Base-by-base conservation (phyloP, 2,113 vertebrate genomes). In the Sinosuthora webbiana region DNA sequence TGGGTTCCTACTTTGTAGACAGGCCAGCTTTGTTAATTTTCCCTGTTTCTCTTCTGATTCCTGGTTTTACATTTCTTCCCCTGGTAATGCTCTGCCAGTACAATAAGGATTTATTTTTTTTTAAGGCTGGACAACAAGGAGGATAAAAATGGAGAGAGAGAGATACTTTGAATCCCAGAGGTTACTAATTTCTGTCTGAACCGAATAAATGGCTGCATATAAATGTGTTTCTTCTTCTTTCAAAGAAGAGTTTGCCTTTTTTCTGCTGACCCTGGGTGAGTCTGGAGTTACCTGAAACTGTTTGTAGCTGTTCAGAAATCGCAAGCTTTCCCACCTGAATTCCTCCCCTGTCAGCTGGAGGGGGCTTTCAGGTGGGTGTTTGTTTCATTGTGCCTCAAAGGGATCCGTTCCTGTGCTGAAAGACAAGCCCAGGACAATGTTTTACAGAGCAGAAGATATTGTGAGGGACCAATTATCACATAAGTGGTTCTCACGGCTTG, bases 401-500 rank as follows among this genome's bases (percentile, higher is more conserved):
- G 95, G 98, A 97, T 98, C 97, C 65, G 97, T 98, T 98, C 98
- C 98, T 98, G 96, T 81, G 97, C 97, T 98, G 98, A 98, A 98
- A 98, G 98, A 98, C 97, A 98, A 98, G 97, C 97, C 97, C 82
- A 84, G 92, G 97, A 97, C 97, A 97, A 95, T 97, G 97, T 97
- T 97, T 97, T 97, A 97, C 96, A 96, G 97, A 98, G 98, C 95
- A 88, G 67, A 97, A 97, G 97, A 97, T 97, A 97, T 97, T 92
- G 65, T 93, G 97, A 97, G 96, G 97, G 90, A 95, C 98, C 97
- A 97, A 98, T 98, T 97, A 97, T 98, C 89, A 41, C 73, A 2
- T 96, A 98, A 98, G 98, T 98, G 98, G 98, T 98, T 99, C 98
- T 98, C 98, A 98, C 97, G 98, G 97, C 98, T 98, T 95, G 91